Evolutionary conservation across 2,888 invertebrate genomes (phyloP), one percentile per base, ranked within the genome.

Genomic region (Sylvicola fuscatus): DNA sequence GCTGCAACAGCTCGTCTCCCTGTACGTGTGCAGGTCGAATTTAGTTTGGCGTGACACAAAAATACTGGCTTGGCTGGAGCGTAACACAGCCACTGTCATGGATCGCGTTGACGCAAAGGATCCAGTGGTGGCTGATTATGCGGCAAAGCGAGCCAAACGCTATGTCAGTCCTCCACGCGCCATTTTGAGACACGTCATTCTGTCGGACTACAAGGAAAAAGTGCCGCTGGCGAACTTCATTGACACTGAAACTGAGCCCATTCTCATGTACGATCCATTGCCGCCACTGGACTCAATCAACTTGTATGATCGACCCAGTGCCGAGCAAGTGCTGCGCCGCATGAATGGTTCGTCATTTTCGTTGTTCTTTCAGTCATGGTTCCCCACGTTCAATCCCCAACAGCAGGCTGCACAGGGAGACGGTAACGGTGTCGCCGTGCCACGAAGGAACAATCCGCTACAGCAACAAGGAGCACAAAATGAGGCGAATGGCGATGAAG

Each of bases 41-140:
- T 70, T 77, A 36, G 62, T 83, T 34, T 89, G 87, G 86, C 80
- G 81, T 48, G 76, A 80, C 44, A 60, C 68, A 13, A 72, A 72
- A 40, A 64, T 80, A 34, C 50, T 86, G 35, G 62, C 66, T 1
- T 87, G 84, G 82, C 52, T 89, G 39, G 83, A 84, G 50, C 62
- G 59, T 37, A 78, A 77, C 52, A 79, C 77, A 0, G 66, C 71
- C 39, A 49, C 52, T 14, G 74, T 72, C 6, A 48, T 83, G 32
- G 66, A 71, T 43, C 60, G 68, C 37, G 68, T 79, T 4, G 72
- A 77, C 40, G 51, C 49, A n/a, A 57, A 56, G 38, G 76, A 80
- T 49, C 62, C 66, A 0, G 48, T 65, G 12, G 59, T 72, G 1
- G 62, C 62, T 39, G 73, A 72, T 32, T 76, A 66, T 49, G 64